Evolutionary conservation across 1,140 invertebrate genomes (phyloP), one percentile per base, ranked within the genome.

Genomic region (Danaus melanippus): DNA sequence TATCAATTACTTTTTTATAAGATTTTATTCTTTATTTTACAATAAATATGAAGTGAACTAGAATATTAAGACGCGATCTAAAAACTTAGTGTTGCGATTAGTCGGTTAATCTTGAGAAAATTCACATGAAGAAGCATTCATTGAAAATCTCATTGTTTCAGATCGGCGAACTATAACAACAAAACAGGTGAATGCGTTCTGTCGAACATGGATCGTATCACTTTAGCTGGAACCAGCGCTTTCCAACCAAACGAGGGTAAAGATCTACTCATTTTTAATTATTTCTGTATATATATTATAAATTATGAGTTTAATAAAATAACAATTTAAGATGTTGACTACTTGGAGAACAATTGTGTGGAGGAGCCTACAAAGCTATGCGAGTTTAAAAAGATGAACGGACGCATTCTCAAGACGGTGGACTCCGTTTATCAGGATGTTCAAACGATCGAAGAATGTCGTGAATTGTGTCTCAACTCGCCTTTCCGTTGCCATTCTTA

Each of bases 371-470:
- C 94, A 10, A 96, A 96, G 82, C 87, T 97, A 44, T 98, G 96
- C 85, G 95, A 97, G 76, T 97, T 97, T 86, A 95, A 96, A 76
- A 95, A 95, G 67, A 88, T 97, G 64, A 91, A 90, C 32, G 95
- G 95, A 0, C 90, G 94, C 55, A 97, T 97, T 64, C 84, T 97
- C 39, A 97, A 98, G 84, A 97, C 96, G 0, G 96, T 97, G 2
- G 96, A 98, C 71, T 95, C 95, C 3, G 96, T 97, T 7, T 97
- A 95, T 74, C 94, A 96, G 87, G 95, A 96, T 68, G 93, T 97
- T 1, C 92, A 92, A 58, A 95, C 92, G 4, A 89, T 95, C 49
- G 94, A 96, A 57, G 95, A 96, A 86, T 96, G 94, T 78, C 91
- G 95, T 47, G 94, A 96, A 64, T 89, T 96, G 42, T 97, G 96